phyloP scores from a whole-genome alignment of 2,113 vertebrate genomes.

The Piliocolobus tephrosceles region DNA sequence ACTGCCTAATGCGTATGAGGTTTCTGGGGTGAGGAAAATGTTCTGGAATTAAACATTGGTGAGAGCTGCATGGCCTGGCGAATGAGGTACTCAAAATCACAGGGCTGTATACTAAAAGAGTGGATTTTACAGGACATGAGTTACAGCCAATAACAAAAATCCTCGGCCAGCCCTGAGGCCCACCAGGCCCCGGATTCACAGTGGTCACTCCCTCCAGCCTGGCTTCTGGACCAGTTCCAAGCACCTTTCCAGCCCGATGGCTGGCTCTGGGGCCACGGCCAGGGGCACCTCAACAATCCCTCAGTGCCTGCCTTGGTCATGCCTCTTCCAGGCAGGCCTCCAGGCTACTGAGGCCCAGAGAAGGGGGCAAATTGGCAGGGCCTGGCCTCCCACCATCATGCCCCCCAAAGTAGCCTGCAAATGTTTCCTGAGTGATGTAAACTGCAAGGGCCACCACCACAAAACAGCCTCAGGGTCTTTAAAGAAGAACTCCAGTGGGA shows the following conservation, averaged over 20 bases:
- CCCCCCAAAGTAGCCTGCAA: background rate
- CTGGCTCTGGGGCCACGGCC: background rate
- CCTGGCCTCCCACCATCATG: background rate
- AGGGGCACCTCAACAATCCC: background rate
- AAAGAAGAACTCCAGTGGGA: no score
- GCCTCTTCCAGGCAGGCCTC: background rate
- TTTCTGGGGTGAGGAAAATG: conserved; percentile 59
- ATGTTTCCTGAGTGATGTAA: background rate
- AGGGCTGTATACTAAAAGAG: background rate
- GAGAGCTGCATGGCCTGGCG: background rate
- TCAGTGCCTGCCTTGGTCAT: background rate
- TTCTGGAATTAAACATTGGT: conserved; percentile 56
- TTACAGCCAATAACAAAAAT: background rate
- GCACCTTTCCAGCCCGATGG: background rate
- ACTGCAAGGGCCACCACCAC: background rate
- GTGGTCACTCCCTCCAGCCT: background rate
- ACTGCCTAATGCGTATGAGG: background rate
- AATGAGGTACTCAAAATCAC: conserved; percentile 14
- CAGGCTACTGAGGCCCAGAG: background rate
- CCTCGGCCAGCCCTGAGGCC: background rate
- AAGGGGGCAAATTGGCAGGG: background rate
- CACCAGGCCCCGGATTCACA: no score
- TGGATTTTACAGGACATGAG: background rate
- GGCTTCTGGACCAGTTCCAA: background rate
- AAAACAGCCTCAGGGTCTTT: background rate